Conservation (phyloP, 2,888 invertebrate species). For the Hirudinaria manillensis region DNA sequence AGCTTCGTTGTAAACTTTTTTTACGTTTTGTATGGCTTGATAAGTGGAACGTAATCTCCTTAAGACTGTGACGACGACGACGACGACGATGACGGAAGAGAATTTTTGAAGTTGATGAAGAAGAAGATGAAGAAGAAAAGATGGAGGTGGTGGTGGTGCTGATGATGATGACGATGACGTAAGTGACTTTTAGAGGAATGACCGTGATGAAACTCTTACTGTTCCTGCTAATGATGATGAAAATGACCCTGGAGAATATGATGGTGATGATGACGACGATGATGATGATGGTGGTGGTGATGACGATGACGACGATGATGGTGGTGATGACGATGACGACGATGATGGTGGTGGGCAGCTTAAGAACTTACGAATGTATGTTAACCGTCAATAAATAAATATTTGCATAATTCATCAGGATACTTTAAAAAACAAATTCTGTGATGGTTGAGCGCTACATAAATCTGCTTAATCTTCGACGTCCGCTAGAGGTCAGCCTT, state of each 20-base stretch:
- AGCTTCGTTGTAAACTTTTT: too few relatives aligned
- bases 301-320: not conserved
- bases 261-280: conserved; percentile 12
- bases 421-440: not conserved
- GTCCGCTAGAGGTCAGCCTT: too few relatives aligned
- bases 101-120: not conserved
- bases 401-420: too few relatives aligned
- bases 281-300: not conserved
- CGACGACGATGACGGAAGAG: not conserved
- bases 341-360: not conserved
- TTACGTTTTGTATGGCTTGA: too few relatives aligned
- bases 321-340: not conserved
- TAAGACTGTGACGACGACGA: not conserved
- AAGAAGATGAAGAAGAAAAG: not conserved
- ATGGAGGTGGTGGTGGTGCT: not conserved
- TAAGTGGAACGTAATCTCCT: too few relatives aligned
- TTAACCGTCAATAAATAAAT: not conserved
- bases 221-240: not conserved
- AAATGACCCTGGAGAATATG: not conserved
- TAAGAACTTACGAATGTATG: not conserved
- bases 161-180: not conserved
- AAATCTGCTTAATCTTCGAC: too few relatives aligned
- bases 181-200: not conserved
- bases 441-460: not conserved
- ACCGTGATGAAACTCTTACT: not conserved